Evolutionary conservation across 2,888 invertebrate species (phyloP).

Genomic region (Bombyx huttoni): DNA sequence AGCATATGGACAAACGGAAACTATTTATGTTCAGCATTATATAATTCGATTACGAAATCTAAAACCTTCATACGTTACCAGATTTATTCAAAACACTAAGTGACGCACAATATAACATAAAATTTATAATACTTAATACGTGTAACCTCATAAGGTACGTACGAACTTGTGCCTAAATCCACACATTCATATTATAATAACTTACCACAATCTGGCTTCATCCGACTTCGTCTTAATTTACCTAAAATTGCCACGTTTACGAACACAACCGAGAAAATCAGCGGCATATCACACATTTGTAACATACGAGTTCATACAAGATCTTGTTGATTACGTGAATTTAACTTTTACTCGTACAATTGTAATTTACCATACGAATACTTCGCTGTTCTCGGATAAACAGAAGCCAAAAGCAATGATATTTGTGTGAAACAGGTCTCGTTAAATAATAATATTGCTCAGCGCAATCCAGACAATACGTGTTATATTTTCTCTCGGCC

Average conservation of each 20-base stretch:
- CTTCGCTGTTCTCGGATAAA: too few species aligned
- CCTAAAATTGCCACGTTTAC: conserved; percentile 3
- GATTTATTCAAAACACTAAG: neutral
- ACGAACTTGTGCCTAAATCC: neutral
- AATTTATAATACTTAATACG: neutral
- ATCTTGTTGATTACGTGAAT: neutral
- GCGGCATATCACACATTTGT: neutral
- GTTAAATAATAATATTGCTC: too few species aligned
- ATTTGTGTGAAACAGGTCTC: too few species aligned
- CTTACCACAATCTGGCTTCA: conserved; percentile 4
- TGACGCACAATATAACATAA: neutral
- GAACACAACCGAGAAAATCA: neutral
- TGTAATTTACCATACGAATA: too few species aligned
- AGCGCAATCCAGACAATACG: too few species aligned
- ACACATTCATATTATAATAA: conserved; percentile 5
- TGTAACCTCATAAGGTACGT: neutral
- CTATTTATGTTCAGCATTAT: too few species aligned
- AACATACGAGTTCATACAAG: neutral
- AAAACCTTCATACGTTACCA: neutral
- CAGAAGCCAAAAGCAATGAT: too few species aligned
- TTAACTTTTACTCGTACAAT: neutral
- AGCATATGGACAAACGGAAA: too few species aligned
- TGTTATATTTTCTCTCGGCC: too few species aligned
- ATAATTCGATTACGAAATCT: too few species aligned
- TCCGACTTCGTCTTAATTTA: conserved; percentile 1